Evolutionary conservation across 1,140 invertebrate genomes (phyloP).

Genomic region (Aphis gossypii): DNA sequence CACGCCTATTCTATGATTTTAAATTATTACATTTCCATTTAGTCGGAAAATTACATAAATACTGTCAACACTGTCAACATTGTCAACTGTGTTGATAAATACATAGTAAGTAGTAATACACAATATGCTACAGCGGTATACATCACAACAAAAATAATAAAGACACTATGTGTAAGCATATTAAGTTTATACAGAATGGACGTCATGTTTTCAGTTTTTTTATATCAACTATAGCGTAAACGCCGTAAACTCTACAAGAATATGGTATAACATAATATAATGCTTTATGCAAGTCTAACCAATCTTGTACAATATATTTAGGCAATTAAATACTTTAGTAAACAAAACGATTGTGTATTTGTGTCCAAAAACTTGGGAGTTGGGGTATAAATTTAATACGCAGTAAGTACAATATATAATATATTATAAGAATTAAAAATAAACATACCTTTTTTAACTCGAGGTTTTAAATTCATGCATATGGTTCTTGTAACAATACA

Average conservation of each 20-base stretch:
- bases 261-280: background rate
- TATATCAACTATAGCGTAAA: background rate
- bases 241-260: background rate
- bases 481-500: conserved; percentile 47
- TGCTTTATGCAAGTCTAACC: background rate
- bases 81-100: conserved; percentile 1
- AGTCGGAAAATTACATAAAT: background rate
- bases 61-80: background rate
- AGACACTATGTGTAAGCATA: background rate
- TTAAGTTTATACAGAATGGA: background rate
- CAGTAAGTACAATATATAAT: background rate
- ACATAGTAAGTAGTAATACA: background rate
- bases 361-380: background rate
- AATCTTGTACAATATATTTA: background rate
- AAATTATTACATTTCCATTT: background rate
- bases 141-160: background rate
- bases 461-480: conserved; percentile 41
- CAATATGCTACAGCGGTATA: background rate
- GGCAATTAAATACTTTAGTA: background rate
- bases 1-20: background rate
- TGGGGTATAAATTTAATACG: background rate
- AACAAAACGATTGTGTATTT: background rate
- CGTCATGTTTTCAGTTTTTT: background rate
- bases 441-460: conserved; percentile 31
- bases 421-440: background rate